Conservation (phyloP, 2,113 vertebrate genomes). For the Eurypyga helias region DNA sequence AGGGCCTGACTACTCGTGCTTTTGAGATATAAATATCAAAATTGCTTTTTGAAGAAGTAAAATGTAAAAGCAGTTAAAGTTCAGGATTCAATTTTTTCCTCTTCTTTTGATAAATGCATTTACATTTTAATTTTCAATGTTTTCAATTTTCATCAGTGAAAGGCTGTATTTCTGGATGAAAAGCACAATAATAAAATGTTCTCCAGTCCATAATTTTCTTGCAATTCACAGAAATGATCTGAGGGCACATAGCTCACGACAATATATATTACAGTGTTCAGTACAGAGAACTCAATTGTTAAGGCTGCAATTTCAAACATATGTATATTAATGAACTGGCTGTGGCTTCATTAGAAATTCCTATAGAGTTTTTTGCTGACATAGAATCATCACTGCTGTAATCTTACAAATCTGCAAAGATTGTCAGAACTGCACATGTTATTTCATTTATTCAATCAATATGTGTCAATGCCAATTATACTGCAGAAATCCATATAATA, state of each 20-base stretch:
- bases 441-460: conserved; percentile 56
- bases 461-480: conserved; percentile 29
- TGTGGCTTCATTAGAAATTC: conserved; percentile 59
- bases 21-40: conserved; percentile 57
- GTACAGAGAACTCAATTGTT: conserved; percentile 44
- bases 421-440: conserved; percentile 18
- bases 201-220: conserved; percentile 62
- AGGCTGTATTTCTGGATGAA: conserved; percentile 40
- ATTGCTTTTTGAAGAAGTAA: conserved; percentile 47
- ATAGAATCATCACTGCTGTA: neutral
- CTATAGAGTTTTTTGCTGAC: conserved; percentile 53
- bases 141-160: conserved; percentile 63
- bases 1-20: neutral
- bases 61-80: conserved; percentile 58
- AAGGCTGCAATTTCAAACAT: conserved; percentile 51
- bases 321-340: conserved; percentile 64
- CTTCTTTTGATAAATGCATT: conserved; percentile 64
- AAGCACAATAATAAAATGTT: conserved; percentile 65
- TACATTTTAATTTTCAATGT: conserved; percentile 69
- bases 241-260: conserved; percentile 44
- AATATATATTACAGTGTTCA: conserved; percentile 48
- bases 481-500: conserved; percentile 34
- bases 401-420: conserved; percentile 51
- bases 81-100: conserved; percentile 48
- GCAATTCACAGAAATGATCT: conserved; percentile 63